Evolutionary conservation across 2,797 vertebrate species (phyloP), one percentile per base, ranked within the genome.

Genomic region (Remorina albescens): DNA sequence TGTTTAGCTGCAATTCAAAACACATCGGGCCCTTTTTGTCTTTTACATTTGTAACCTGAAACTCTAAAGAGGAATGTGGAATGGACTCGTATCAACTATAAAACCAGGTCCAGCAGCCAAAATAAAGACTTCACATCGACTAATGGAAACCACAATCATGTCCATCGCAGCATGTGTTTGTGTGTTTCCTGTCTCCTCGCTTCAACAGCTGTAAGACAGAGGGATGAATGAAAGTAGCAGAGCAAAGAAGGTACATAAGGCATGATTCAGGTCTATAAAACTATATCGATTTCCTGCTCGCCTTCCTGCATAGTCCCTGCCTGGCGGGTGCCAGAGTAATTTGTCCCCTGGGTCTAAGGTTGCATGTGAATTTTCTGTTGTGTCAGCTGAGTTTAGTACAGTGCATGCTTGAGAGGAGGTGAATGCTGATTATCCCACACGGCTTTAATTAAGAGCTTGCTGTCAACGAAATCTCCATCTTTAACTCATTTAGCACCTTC

Each of bases 301-400:
- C 83, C 87, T 90, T 82, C 80, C 70, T 89, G 81, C 81, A 67
- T 74, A 36, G 85, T 81, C 84, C 84, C 84, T 82, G 84, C 86
- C 79, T 77, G 86, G 83, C 71, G 69, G 86, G 70, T 79, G 81
- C 81, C 69, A 73, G 79, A 83, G 81, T 82, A 84, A 82, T 92
- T 85, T 86, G 83, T 87, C 85, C 85, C 83, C 61, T 68, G 73
- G 71, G 84, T 90, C 91, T 89, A 72, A 85, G 86, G 90, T 90
- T 92, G 86, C 78, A 78, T 86, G 80, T 80, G 86, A 81, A 83
- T 90, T 88, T 94, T 94, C 83, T 94, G 91, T 91, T 41, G 88
- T 80, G 91, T 93, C 93, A 94, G 93, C 93, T 90, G 81, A 86
- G 91, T 88, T 85, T 76, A 82, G 78, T 78, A 82, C 87, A 88